A percentile compares a stretch with the other conserved stretches of the same genome.
Conservation (phyloP, 2,797 vertebrate genomes). For the Cirrhinus molitorella region DNA sequence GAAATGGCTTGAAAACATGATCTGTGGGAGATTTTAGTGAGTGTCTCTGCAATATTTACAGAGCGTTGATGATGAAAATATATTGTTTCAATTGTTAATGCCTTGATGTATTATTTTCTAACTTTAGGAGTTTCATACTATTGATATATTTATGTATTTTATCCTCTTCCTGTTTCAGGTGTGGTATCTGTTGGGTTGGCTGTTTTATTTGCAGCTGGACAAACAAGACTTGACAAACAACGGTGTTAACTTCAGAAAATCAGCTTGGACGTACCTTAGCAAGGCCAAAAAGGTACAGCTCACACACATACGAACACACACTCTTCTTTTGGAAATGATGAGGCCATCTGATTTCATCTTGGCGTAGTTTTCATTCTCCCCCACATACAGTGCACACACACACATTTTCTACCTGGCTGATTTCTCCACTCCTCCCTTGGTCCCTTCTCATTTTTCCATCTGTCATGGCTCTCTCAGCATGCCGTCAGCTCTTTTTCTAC, state of each 20-base stretch:
- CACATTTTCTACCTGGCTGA: slow-evolving; percentile 44
- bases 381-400: slow-evolving; percentile 15
- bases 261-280: slow-evolving; percentile 77
- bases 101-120: too few species aligned
- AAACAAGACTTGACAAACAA: slow-evolving; percentile 72
- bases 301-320: slow-evolving; percentile 41
- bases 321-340: slow-evolving; percentile 28
- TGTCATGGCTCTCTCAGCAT: slow-evolving; percentile 47
- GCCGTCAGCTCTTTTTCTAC: slow-evolving; percentile 36
- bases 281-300: slow-evolving; percentile 79
- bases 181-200: slow-evolving; percentile 83
- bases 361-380: slow-evolving; percentile 1
- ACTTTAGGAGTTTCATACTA: too few species aligned
- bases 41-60: too few species aligned
- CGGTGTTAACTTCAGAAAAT: slow-evolving; percentile 71
- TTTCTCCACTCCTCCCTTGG: slow-evolving; percentile 32
- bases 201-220: slow-evolving; percentile 80
- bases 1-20: too few species aligned
- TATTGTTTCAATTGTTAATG: too few species aligned
- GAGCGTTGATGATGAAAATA: too few species aligned
- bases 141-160: slow-evolving; percentile 23
- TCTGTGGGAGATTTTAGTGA: too few species aligned
- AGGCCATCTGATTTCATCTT: background rate
- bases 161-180: slow-evolving; percentile 74
- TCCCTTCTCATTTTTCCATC: slow-evolving; percentile 48